Evolutionary conservation across 2,797 vertebrate species (phyloP), one percentile per base, ranked within the genome.

Genomic region (Oryzias dopingdopingensis): DNA sequence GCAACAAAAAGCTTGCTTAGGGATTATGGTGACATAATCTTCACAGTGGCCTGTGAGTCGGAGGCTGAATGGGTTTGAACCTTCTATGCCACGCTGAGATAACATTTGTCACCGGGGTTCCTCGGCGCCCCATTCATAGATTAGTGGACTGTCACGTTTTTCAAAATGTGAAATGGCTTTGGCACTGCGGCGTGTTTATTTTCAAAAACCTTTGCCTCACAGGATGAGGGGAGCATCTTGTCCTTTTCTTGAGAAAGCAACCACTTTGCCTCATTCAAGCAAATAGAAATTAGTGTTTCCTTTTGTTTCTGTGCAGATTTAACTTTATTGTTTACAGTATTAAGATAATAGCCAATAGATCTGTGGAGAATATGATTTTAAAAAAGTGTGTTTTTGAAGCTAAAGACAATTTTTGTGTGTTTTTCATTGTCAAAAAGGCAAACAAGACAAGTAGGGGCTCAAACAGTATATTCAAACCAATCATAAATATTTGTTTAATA

Each of bases 21-120:
- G 91, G 92, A 93, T 93, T 93, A 93, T 87, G 83, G 90, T 92
- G 91, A 92, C 92, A 93, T 93, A 92, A 93, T 93, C 90, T 91
- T 85, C 86, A 86, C 81, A 77, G 83, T 91, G 90, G 91, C 86
- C 90, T 86, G 86, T 89, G 86, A 91, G 87, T 83, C 75, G 82
- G 86, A 86, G 82, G 76, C 86, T 92, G 92, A 92, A 92, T 92
- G 89, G 90, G 87, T 83, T 87, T 90, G 90, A 91, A 89, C 90
- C 91, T 87, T 90, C 90, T 90, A 88, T 93, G 92, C 89, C 89
- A 91, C 67, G 62, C 78, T 24, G 91, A 91, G 92, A 93, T 93
- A 93, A 93, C 91, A 90, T 92, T 92, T 91, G 90, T 93, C 89
- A 91, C 88, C 26, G 75, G 90, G 90, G 88, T 89, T 90, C 87